Evolutionary conservation across 1,140 invertebrate species (phyloP).

Genomic region (Drosophila pachea): DNA sequence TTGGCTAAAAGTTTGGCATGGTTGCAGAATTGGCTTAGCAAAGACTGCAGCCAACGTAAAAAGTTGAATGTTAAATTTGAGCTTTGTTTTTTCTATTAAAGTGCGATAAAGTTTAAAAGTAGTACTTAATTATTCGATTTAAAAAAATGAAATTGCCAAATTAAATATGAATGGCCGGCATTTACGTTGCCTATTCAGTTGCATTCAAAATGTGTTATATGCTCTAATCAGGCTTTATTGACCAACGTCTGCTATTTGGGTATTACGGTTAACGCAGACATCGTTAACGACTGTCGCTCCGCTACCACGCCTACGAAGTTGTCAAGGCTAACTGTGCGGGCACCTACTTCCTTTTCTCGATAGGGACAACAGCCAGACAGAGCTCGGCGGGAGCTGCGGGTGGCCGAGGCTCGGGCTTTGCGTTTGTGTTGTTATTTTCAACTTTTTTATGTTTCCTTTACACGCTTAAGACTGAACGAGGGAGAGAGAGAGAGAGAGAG

Average conservation of each 20-base stretch:
- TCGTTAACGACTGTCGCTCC: neutral
- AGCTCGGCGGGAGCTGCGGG: slow-evolving; percentile 32
- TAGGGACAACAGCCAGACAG: slow-evolving; percentile 54
- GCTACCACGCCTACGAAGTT: slow-evolving; percentile 5
- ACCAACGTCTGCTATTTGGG: neutral
- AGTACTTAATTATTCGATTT: neutral
- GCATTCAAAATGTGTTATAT: neutral
- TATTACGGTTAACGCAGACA: neutral
- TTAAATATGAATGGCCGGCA: neutral
- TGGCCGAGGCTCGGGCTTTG: slow-evolving; percentile 14
- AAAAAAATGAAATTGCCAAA: neutral
- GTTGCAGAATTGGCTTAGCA: neutral
- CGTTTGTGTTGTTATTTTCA: slow-evolving; percentile 33
- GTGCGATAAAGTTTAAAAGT: neutral
- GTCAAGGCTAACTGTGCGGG: slow-evolving; percentile 33
- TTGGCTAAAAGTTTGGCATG: neutral
- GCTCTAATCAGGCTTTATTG: neutral
- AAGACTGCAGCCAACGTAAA: neutral
- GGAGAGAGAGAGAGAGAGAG: neutral
- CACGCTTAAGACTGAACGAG: slow-evolving; percentile 6
- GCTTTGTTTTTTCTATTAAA: neutral
- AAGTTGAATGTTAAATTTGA: too few relatives aligned
- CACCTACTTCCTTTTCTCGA: slow-evolving; percentile 70
- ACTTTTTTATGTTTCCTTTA: slow-evolving; percentile 60
- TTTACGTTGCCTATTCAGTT: neutral